Evolutionary conservation across 2,888 invertebrate genomes (phyloP), one percentile per base, ranked within the genome.

Genomic region (Thymelicus acteon): DNA sequence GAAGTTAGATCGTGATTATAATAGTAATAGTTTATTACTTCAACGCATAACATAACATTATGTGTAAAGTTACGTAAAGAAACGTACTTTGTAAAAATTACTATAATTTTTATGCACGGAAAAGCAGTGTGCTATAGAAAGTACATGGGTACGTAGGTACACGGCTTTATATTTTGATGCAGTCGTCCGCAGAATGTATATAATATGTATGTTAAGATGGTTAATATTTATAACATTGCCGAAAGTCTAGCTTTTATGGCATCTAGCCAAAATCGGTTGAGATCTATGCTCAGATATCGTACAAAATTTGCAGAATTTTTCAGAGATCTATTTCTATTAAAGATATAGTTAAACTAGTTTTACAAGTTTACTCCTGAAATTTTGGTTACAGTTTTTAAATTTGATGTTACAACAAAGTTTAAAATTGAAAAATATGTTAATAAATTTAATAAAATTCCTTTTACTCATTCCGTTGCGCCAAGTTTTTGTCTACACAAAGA

Each of bases 181-280:
- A 54, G 54, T 54, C 8, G 24, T 24, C 24, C 24, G 10, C 24
- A 54, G 2, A 44, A 24, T 54, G 5, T 54, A 19, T 52, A 19
- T 19, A 24, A 24, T 40, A 64, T 40, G 57, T 65, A 57, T 19
- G 19, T 64, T 54, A 37, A 44, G 66, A n/a, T 58, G 48, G 37
- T 60, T 60, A 48, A 66, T 47, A 65, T 54, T 57, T 31, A 60
- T 40, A 60, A 40, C 39, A 58, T 66, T 58, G 57, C 31, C 47
- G 58, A 48, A 66, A 31, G 58, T 66, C 66, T 37, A 58, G 58
- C 12, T 66, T 66, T 48, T 58, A 37, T 66, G 66, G 66, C 58
- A 24, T 37, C 31, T 48, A n/a, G 57, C 58, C 66, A 66, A 58
- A 19, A n/a, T 58, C 48, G 31, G 31, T 31, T 54, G 64, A 57